phyloP scores from a whole-genome alignment of 2,797 vertebrate species.

The Jordanella pulchra region DNA sequence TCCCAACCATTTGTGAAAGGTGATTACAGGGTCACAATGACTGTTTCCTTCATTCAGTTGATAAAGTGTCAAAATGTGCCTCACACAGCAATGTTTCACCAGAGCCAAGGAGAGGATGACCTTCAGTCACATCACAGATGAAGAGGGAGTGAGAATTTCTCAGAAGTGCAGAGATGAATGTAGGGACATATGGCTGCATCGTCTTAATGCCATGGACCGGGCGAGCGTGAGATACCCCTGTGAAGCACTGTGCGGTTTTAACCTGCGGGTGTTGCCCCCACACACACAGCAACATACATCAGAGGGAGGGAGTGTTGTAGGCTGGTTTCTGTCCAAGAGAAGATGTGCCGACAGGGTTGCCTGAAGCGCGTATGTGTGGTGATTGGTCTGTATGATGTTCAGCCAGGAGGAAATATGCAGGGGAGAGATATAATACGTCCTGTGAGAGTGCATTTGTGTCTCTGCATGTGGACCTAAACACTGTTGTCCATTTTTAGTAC shows the following conservation, averaged over 20 bases:
- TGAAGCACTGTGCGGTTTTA: conserved; percentile 22
- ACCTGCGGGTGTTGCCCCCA: conserved; percentile 28
- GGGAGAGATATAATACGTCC: conserved; percentile 24
- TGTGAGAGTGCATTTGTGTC: conserved; percentile 19
- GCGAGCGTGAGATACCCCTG: conserved; percentile 28
- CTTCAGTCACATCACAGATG: conserved; percentile 23
- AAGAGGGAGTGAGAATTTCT: conserved; percentile 30
- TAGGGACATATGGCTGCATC: conserved; percentile 51
- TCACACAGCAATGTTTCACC: conserved; percentile 2
- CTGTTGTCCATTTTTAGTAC: conserved; percentile 11
- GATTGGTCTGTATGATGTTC: conserved; percentile 45
- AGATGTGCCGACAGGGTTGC: conserved; percentile 28
- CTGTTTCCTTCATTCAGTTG: conserved; percentile 49
- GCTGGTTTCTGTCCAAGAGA: conserved; percentile 29
- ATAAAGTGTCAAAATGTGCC: conserved; percentile 48
- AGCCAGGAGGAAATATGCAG: conserved; percentile 49
- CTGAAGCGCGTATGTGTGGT: conserved; percentile 24
- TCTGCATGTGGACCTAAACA: conserved; percentile 20
- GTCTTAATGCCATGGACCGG: conserved; percentile 36
- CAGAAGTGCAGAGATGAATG: not conserved
- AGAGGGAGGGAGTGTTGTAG: conserved; percentile 27
- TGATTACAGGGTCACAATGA: conserved; percentile 36
- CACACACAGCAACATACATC: conserved; percentile 37
- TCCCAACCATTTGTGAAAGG: conserved; percentile 44
- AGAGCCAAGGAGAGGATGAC: conserved; percentile 35